Evolutionary conservation across 2,888 invertebrate species (phyloP).

Genomic region (Rhaphigaster nebulosa): DNA sequence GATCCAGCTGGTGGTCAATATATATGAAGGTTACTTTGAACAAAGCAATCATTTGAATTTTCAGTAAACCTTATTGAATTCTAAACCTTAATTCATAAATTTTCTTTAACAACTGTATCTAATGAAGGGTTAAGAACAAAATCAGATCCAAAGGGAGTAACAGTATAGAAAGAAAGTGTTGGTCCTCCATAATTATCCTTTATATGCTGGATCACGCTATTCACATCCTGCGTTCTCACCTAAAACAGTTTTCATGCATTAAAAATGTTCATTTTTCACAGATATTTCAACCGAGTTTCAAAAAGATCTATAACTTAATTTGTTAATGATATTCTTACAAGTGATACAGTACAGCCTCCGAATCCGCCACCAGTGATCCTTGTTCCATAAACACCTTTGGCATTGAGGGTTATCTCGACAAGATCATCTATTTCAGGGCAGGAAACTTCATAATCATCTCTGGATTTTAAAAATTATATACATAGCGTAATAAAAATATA

Average conservation of each 20-base stretch:
- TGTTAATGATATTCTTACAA: background rate
- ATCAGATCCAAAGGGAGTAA: background rate
- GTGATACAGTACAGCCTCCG: conserved; percentile 90
- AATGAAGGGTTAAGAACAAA: background rate
- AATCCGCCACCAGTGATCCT: conserved; percentile 92
- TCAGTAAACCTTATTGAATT: background rate
- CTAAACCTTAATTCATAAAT: background rate
- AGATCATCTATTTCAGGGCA: conserved; percentile 88
- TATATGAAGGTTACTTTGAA: background rate
- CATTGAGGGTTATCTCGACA: conserved; percentile 80
- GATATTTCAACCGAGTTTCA: background rate
- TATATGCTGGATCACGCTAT: background rate
- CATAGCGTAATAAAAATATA: too few species aligned
- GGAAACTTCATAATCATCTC: conserved; percentile 88
- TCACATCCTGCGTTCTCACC: background rate
- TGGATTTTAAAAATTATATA: background rate
- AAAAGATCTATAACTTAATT: background rate
- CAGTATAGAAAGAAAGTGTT: background rate
- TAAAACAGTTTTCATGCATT: background rate
- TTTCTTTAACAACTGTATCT: background rate
- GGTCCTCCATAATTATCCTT: conserved; percentile 11
- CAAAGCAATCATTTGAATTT: background rate
- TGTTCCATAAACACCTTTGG: conserved; percentile 88
- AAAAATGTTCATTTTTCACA: background rate
- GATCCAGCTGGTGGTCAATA: background rate